Base-by-base conservation (phyloP, 2,888 invertebrate species). In the Parnassius apollo region DNA sequence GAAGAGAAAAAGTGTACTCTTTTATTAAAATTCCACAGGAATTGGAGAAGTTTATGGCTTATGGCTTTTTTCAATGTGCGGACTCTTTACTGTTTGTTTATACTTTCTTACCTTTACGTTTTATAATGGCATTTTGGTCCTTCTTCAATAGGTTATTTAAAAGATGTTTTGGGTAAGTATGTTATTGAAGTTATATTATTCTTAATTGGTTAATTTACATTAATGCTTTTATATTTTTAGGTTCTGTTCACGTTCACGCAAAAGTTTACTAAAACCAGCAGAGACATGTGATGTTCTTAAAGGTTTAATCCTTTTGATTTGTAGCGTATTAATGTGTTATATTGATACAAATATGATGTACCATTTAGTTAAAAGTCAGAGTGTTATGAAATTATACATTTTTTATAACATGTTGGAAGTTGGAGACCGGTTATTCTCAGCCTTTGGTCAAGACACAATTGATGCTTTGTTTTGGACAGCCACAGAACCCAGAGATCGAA, bases 361-460 rank as follows among this genome's bases (percentile, higher is more conserved):
- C 88, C 99, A 99, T 85, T 93, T 99, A 75, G 96, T 98, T 54
- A 98, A 98, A 83, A 98, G 98, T 76, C 99, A 99, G 82, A 98
- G 99, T 70, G 98, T 99, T 67, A 99, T 99, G 86, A 99, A 99
- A 81, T 92, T 99, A 70, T 99, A 99, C 82, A 98, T 99, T 81
- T 99, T 99, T 91, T 99, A 98, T 86, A 99, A 99, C 84, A 99
- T 99, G 98, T 91, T 99, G 65, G 99, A 99, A 92, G 98, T 98
- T 58, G 98, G 98, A 12, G 99, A 99, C 88, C 93, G 98, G 68
- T 89, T 99, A 69, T 96, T 99, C 80, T 98, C 98, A 63, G 98
- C 98, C 45, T 98, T 98, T 89, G 99, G 99, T 0, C 98, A 99
- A 90, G 99, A 99, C 81, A 98, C 98, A 9, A 96, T 99, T 68